Conservation (phyloP, 2,797 vertebrate species). For the Crenuchus spilurus region DNA sequence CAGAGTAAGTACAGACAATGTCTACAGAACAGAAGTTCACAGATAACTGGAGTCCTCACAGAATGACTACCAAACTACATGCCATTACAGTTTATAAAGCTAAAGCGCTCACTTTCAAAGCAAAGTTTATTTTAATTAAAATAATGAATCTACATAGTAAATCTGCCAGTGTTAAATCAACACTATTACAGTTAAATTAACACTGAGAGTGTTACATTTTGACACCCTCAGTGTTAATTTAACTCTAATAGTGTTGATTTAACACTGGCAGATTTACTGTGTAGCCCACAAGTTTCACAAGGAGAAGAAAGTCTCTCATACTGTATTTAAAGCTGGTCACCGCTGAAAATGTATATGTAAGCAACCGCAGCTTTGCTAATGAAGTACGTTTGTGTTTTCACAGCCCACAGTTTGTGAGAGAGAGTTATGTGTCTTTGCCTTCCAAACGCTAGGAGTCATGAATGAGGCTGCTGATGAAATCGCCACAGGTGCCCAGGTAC, state of each 20-base stretch:
- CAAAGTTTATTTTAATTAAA: too few species aligned
- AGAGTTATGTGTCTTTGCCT: slow-evolving; percentile 90
- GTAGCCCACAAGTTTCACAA: too few species aligned
- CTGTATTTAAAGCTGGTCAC: not conserved
- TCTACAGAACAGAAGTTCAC: not conserved
- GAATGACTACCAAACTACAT: not conserved
- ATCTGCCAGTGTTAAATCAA: too few species aligned
- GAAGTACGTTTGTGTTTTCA: slow-evolving; percentile 28
- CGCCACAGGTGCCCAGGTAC: slow-evolving; percentile 90
- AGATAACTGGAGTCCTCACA: not conserved
- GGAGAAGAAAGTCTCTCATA: not conserved
- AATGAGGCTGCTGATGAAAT: slow-evolving; percentile 91
- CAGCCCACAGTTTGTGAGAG: slow-evolving; percentile 91
- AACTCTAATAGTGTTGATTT: too few species aligned
- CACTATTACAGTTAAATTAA: too few species aligned
- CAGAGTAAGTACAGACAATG: slow-evolving; percentile 75
- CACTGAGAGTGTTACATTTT: too few species aligned
- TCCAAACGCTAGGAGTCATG: slow-evolving; percentile 92
- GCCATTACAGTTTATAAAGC: not conserved
- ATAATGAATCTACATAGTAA: too few species aligned
- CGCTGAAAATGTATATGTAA: not conserved
- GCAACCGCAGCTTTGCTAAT: not conserved
- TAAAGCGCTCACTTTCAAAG: too few species aligned
- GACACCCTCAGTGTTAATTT: too few species aligned
- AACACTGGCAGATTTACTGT: too few species aligned